Evolutionary conservation across 1,140 invertebrate species (phyloP), one percentile per base, ranked within the genome.

Genomic region (Drosophila albomicans): DNA sequence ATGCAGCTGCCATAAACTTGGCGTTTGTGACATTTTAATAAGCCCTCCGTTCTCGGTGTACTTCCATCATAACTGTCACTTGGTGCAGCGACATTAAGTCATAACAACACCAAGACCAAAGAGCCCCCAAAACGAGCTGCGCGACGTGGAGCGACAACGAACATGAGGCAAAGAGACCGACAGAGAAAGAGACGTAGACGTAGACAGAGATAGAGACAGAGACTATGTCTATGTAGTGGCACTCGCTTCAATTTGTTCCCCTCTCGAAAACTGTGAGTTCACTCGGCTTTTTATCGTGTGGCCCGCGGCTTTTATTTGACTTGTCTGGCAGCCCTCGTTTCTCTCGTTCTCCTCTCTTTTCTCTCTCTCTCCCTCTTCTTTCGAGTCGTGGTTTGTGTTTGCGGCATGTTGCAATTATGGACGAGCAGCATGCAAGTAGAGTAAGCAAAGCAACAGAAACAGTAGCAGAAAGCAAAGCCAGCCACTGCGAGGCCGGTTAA

Each of bases 371-470:
- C 15, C 1, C 15, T 38, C 52, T 38, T 11, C 48, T 13, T 4
- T 52, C 41, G 49, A 28, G 52, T 52, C 38, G 62, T 62, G 73
- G 61, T 13, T 68, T 59, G 54, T 79, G 56, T 67, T 64, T 86
- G 82, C 56, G 85, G 85, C 85, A 89, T 88, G 85, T 89, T 91
- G 88, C 82, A 87, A 91, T 91, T 91, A 91, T 91, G 81, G 81
- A 79, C 76, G 56, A 81, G 72, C 69, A 74, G 78, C 80, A 87
- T 87, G 80, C 87, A 87, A 91, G 71, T 46, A 41, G 62, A 66
- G 61, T 62, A 76, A 54, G 82, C 78, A 76, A 81, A 76, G 70
- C 74, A 62, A 66, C 54, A 41, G 46, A 46, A 62, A 61, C 78
- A 41, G 46, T 46, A 62, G 57, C 78, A 38, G 10, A 25, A 32